Evolutionary conservation across 2,888 invertebrate genomes (phyloP), one percentile per base, ranked within the genome.

Genomic region (Hirtodrosophila confusa): DNA sequence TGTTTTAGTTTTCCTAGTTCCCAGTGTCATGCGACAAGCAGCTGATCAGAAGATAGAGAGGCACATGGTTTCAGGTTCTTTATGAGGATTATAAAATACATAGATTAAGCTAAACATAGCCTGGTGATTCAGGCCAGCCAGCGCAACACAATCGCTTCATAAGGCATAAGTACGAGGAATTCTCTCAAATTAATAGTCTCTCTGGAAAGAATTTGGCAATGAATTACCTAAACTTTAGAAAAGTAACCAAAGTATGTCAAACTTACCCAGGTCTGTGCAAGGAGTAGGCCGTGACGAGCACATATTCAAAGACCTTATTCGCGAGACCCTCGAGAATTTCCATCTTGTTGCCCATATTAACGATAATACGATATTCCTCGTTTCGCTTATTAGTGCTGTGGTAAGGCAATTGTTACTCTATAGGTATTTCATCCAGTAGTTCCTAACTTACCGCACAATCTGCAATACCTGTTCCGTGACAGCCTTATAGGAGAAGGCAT

Each of bases 291-390:
- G 79, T 90, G n/a, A 87, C 63, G 27, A 90, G 36, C 2, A 75
- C 60, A 69, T 84, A 90, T 12, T 90, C 88, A 70, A 80, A 90
- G 7, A 79, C 66, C 11, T 67, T 78, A 10, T 76, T 48, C 3
- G 68, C 58, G 3, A 90, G 74, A 3, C 69, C 70, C 0, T 75
- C 62, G 2, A 90, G 35, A 0, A 40, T 39, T 47, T 90, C 88
- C 0, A 90, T 29, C 0, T 78, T 55, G 39, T 86, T 86, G 39
- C 90, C 89, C 79, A 90, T 62, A 72, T 90, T 90, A 0, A 89
- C 77, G 1, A 90, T 55, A 17, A 90, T 76, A 12, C 89, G 86
- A 41, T 89, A 90, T 36, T 90, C 88, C 45, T 90, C 90, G 2
- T 40, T 45, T 3, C 54, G 39, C 3, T 75, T 72, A 11, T 84